Base-by-base conservation (phyloP, 2,113 vertebrate species). In the Xiphophorus maculatus region DNA sequence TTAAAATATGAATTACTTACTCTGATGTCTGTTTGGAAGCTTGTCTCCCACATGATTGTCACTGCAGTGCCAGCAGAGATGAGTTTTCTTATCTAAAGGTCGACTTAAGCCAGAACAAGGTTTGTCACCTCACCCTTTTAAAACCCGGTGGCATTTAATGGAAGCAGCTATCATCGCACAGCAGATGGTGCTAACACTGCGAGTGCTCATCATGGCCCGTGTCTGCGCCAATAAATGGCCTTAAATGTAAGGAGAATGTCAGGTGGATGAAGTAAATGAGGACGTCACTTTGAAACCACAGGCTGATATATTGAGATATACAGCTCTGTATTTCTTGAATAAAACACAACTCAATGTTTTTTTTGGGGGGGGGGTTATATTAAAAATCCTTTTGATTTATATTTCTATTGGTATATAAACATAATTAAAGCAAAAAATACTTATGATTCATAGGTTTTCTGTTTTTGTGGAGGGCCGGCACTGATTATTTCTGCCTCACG, bases 151-250 rank as follows among this genome's bases (percentile, higher is more conserved):
- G 74, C 88, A 83, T 92, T 91, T 91, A 89, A 92, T 90, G 70
- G 87, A 88, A 79, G 80, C 67, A 9, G 84, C 87, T 92, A 90
- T 93, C 91, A 72, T 82, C 74, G 86, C 87, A 62, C 84, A 85
- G 90, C 92, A 93, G 89, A 92, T 87, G 90, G 88, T 87, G 82
- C 88, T 84, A 87, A 87, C 85, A 32, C 60, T 64, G 66, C 81
- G 71, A 32, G 72, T 65, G 76, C 81, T 63, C 68, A 61, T 72
- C 73, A 76, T 51, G 66, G 69, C 86, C 78, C 75, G 29, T 74
- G 84, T 77, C 82, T 67, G 32, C n/a, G 66, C 84, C 84, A 89
- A 85, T 90, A 88, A 93, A 89, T 85, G 81, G 74, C 61, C 68
- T 78, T 70, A 77, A 76, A 85, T 81, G 81, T 82, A 82, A 81